These are phyloP conservation scores for Griposia aprilina DNA, from an alignment of 2,888 invertebrate species.

Conservation along the genomic window DNA sequence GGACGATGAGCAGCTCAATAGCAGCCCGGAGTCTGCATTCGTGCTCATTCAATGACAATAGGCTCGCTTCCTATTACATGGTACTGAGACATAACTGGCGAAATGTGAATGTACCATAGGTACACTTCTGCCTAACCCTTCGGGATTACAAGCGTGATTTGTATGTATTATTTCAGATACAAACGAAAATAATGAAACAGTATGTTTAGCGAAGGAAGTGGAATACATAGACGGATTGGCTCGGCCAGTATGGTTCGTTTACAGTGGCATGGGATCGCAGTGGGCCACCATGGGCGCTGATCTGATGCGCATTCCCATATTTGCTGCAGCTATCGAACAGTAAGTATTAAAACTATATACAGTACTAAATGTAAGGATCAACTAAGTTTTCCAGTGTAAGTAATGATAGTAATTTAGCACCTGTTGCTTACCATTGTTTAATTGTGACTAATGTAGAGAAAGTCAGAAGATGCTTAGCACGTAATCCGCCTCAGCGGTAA, in stretches of 20 bases:
- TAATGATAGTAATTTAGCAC: not conserved
- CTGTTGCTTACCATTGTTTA: not conserved
- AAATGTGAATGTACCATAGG: too few relatives aligned
- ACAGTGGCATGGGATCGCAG: slow-evolving; percentile 93
- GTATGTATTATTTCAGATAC: slow-evolving; percentile 63
- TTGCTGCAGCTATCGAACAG: slow-evolving; percentile 87
- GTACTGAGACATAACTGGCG: too few relatives aligned
- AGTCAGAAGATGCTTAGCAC: not conserved
- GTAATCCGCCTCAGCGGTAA: not conserved
- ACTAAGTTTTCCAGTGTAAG: not conserved
- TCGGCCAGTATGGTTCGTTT: slow-evolving; percentile 91
- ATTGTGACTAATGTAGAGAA: not conserved
- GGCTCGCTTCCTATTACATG: too few relatives aligned
- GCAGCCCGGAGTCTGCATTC: too few relatives aligned
- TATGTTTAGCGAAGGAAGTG: slow-evolving; percentile 63
- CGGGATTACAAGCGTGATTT: not conserved
- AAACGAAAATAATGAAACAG: slow-evolving; percentile 68
- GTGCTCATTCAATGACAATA: too few relatives aligned
- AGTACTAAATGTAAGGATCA: not conserved
- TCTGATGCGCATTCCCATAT: slow-evolving; percentile 91
- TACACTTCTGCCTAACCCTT: too few relatives aligned
- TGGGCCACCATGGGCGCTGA: slow-evolving; percentile 92
- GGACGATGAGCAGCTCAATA: too few relatives aligned
- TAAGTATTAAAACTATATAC: slow-evolving; percentile 44
- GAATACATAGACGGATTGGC: slow-evolving; percentile 68